phyloP scores from a whole-genome alignment of 2,797 vertebrate genomes.

The Artibeus lituratus region DNA sequence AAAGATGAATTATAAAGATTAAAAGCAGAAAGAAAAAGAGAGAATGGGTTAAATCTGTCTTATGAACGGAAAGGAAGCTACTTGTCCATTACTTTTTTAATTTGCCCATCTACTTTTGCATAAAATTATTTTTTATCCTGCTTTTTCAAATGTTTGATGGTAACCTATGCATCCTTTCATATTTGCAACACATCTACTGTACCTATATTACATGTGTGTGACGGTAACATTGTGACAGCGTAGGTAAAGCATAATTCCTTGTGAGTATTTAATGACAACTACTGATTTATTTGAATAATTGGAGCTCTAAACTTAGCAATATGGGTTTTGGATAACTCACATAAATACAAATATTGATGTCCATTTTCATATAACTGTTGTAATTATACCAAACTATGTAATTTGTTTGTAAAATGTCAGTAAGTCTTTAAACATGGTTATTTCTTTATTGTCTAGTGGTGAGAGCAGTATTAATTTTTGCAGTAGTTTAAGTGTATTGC shows the following conservation, averaged over 20 bases:
- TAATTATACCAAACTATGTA: not conserved
- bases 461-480: constrained; percentile 13
- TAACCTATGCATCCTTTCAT: not conserved
- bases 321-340: not conserved
- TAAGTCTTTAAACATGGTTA: not conserved
- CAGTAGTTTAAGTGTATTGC: not conserved
- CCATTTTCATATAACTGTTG: not conserved
- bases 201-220: not conserved
- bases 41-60: constrained; percentile 3
- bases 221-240: not conserved
- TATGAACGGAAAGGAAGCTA: constrained; percentile 35
- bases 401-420: not conserved
- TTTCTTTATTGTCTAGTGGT: not conserved
- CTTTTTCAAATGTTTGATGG: not conserved
- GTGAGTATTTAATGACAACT: not conserved
- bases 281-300: not conserved
- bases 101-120: not conserved
- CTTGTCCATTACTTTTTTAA: not conserved
- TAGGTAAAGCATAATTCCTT: constrained; percentile 3
- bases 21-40: constrained; percentile 16
- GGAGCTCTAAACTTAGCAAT: not conserved
- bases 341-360: rapidly evolving
- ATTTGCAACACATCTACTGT: not conserved
- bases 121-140: not conserved
- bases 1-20: constrained; percentile 18